Conservation (phyloP, 2,797 vertebrate species). For the Tenualosa thibaudeaui region DNA sequence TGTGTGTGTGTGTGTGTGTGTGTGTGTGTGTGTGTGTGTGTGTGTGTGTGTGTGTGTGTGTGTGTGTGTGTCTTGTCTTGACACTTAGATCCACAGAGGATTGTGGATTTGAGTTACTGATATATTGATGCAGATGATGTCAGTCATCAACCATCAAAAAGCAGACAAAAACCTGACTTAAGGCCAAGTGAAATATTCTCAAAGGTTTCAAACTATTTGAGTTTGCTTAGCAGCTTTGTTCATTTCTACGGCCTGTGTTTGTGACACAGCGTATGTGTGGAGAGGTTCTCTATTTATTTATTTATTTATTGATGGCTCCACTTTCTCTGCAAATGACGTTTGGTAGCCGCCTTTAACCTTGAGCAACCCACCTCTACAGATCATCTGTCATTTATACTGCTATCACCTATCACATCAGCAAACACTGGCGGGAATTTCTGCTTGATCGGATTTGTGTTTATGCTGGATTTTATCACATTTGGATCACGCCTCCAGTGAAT, state of each 20-base stretch:
- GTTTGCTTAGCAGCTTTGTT: neutral
- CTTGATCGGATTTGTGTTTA: neutral
- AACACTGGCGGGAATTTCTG: neutral
- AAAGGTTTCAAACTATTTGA: neutral
- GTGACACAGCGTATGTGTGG: neutral
- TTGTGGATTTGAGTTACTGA: neutral
- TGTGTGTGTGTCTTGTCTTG: no score
- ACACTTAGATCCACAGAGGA: neutral
- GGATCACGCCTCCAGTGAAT: neutral
- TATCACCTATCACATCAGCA: neutral
- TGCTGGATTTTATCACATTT: constrained; percentile 16
- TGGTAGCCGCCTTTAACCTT: neutral
- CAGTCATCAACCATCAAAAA: neutral
- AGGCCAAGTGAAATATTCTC: neutral
- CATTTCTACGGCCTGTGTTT: neutral
- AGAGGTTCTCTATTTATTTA: neutral
- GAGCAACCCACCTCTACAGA: neutral
- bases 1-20: neutral
- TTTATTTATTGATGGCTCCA: neutral
- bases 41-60: no score
- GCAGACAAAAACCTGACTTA: neutral
- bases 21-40: no score
- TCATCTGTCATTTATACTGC: neutral
- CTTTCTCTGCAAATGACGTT: neutral
- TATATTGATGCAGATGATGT: neutral